Evolutionary conservation across 2,888 invertebrate genomes (phyloP), one percentile per base, ranked within the genome.

Genomic region (Imbricaverruca yamaguchii): DNA sequence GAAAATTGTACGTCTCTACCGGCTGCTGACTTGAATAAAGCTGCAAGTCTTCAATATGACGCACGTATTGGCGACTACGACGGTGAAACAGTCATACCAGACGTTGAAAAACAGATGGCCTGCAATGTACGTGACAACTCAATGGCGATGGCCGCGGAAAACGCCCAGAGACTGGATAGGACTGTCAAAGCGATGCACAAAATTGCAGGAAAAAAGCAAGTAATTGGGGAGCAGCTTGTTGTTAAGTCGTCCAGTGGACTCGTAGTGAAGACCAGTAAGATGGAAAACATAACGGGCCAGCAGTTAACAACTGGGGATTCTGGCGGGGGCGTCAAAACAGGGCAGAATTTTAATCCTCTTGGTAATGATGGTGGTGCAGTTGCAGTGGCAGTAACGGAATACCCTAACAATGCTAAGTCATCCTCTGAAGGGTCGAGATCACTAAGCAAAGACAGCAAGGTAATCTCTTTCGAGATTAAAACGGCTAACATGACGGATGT

Each of bases 41-140:
- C 81, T 25, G 79, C n/a, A 4, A 80, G 6, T 3, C 25, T 81
- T 8, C 56, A 77, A 10, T 82, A 81, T 25, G 82, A 82, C 23
- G 69, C 67, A 7, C 63, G 53, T n/a, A 65, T 81, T 69, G 81
- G 80, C 15, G 81, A 82, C 53, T 81, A 82, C 67, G n/a, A 21
- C 53, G 57, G 23, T 18, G 56, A 81, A 39, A 79, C 74, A 53
- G 63, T 57, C 23, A 56, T 69, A 57, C 21, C 55, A 18, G 78
- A 69, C 25, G 61, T 39, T 12, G 77, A 81, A 13, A 56, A 74
- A n/a, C 82, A 82, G 57, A 61, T 63, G 63, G 81, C 81, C 1
- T 80, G 82, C 53, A 82, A 82, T 21, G 67, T 82, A 53, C 55
- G 79, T 0, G 80, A 79, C 21, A 21, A 61, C 2, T 67, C 79